Evolutionary conservation across 2,797 vertebrate species (phyloP).

Genomic region (Leucoraja ocellata): DNA sequence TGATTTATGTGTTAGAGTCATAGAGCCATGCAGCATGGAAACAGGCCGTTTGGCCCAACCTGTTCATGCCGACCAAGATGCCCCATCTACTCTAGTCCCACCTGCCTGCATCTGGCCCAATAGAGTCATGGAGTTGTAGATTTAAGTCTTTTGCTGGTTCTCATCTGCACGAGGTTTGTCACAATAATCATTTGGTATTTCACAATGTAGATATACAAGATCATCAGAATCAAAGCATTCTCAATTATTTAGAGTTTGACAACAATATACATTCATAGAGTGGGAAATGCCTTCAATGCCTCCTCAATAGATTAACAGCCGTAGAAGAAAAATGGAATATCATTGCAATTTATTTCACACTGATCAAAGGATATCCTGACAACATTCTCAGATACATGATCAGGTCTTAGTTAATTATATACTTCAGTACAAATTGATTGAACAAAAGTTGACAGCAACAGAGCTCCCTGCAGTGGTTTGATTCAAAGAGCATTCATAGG

Average conservation of each 20-base stretch:
- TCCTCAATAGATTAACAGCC: background rate
- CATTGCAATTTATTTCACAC: background rate
- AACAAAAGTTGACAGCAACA: background rate
- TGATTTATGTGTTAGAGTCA: too few species aligned
- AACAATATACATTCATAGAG: background rate
- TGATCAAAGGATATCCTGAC: background rate
- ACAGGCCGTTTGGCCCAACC: too few species aligned
- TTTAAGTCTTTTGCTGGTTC: background rate
- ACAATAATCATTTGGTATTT: background rate
- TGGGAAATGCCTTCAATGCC: background rate
- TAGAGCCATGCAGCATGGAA: too few species aligned
- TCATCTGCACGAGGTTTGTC: background rate
- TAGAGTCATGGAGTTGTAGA: too few species aligned
- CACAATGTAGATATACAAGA: background rate
- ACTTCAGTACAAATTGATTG: background rate
- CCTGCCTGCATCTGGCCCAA: too few species aligned
- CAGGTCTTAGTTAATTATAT: background rate
- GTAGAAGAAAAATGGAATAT: background rate
- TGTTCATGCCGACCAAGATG: too few species aligned
- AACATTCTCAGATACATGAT: background rate
- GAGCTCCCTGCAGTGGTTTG: background rate
- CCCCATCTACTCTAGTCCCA: too few species aligned
- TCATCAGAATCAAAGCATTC: background rate
- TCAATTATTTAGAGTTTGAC: background rate
- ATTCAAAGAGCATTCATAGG: background rate